Conservation (phyloP, 2,888 invertebrate species). For the Amphiduros pacificus region DNA sequence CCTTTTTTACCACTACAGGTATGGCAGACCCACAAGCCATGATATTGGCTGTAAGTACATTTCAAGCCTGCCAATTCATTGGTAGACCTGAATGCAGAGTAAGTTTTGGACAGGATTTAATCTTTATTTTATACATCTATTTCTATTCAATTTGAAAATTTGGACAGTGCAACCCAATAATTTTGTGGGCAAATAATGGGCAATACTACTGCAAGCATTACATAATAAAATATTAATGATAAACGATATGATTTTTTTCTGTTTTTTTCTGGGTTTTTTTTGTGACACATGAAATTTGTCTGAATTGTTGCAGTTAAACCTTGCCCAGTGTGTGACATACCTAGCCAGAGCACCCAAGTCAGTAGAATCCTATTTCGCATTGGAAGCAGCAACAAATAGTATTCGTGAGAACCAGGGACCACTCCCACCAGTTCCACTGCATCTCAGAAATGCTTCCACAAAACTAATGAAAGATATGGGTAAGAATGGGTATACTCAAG, state of each 20-base stretch:
- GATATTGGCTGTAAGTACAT: constrained; percentile 72
- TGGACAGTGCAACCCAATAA: neutral
- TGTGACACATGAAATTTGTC: neutral
- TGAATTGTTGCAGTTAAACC: constrained; percentile 57
- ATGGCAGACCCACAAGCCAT: constrained; percentile 66
- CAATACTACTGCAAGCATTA: too few relatives aligned
- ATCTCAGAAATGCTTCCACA: constrained; percentile 79
- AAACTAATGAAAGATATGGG: constrained; percentile 75
- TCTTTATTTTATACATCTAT: neutral
- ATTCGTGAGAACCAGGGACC: constrained; percentile 70
- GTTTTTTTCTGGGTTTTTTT: neutral
- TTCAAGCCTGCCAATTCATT: constrained; percentile 77
- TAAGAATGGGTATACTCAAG: constrained; percentile 22
- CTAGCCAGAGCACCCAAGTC: constrained; percentile 78
- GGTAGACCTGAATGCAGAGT: constrained; percentile 84
- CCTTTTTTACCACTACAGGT: constrained; percentile 34
- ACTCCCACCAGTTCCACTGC: constrained; percentile 75
- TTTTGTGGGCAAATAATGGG: too few relatives aligned
- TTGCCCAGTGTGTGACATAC: constrained; percentile 78
- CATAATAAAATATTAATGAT: neutral
- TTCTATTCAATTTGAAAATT: neutral
- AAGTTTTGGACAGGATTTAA: constrained; percentile 17
- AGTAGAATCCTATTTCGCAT: constrained; percentile 67
- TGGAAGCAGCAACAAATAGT: constrained; percentile 66
- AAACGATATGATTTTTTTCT: neutral